Percentiles rank a stretch among this genome's conserved stretches.
These are phyloP conservation scores for Merluccius polli DNA, from an alignment of 2,797 vertebrate species.

Conservation along the genomic window DNA sequence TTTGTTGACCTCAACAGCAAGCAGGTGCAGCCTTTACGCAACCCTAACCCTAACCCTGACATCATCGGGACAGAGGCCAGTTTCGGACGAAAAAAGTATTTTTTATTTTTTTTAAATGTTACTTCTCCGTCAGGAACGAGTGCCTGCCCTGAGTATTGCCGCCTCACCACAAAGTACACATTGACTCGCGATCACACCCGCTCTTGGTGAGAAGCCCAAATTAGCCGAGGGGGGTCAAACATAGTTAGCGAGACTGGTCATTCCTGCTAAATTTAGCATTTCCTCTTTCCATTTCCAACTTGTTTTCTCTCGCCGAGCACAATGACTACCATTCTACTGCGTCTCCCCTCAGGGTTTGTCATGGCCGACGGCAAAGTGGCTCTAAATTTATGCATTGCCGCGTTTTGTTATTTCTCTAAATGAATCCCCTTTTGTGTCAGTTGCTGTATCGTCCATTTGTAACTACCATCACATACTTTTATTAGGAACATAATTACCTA, in stretches of 20 bases:
- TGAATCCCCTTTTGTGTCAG: slow-evolving; percentile 29
- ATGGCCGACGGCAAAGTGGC: slow-evolving; percentile 2
- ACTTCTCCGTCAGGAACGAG: background rate
- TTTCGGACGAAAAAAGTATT: background rate
- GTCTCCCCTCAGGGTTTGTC: slow-evolving; percentile 24
- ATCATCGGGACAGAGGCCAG: background rate
- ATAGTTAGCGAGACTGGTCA: slow-evolving; percentile 39
- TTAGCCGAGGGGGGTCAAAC: slow-evolving; percentile 46
- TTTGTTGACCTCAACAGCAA: too few relatives aligned
- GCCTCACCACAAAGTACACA: background rate
- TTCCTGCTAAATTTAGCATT: slow-evolving; percentile 55
- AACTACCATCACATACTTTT: slow-evolving; percentile 32
- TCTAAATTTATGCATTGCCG: slow-evolving; percentile 30
- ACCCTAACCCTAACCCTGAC: background rate
- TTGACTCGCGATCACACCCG: slow-evolving; percentile 25
- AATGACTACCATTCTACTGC: slow-evolving; percentile 42
- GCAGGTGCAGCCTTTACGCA: too few relatives aligned
- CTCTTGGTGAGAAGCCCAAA: slow-evolving; percentile 25
- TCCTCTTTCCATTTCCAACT: slow-evolving; percentile 45
- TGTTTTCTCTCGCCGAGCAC: slow-evolving; percentile 40
- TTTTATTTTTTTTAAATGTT: background rate
- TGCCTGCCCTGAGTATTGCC: background rate
- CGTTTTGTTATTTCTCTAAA: slow-evolving; percentile 29
- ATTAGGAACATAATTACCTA: slow-evolving; percentile 12
- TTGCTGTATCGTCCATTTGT: slow-evolving; percentile 8